A percentile compares a stretch with the other conserved stretches of the same genome.
Evolutionary conservation across 2,113 vertebrate genomes (phyloP).

Genomic region (Dipodomys merriami): DNA sequence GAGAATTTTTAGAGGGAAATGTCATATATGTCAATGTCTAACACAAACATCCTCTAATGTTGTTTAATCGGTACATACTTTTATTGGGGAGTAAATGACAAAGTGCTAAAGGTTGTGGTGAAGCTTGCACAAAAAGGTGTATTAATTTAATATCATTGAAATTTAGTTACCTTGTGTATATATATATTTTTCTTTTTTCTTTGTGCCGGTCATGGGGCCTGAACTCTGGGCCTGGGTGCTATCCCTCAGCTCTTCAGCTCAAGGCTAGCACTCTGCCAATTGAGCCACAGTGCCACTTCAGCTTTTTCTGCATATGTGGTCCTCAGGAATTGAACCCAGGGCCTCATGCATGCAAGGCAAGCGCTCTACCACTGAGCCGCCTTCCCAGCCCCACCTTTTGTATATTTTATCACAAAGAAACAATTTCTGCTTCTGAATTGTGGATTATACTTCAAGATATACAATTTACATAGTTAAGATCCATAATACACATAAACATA

Average conservation of each 20-base stretch:
- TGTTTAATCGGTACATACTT: background rate
- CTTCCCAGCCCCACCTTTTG: background rate
- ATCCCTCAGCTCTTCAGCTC: no score
- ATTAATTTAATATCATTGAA: background rate
- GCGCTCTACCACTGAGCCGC: no score
- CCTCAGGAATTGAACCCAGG: no score
- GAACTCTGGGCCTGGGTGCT: no score
- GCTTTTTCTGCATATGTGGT: no score
- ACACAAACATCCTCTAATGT: background rate
- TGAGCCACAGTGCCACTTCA: no score
- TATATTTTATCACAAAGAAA: background rate
- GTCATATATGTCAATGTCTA: background rate
- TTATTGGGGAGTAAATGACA: background rate
- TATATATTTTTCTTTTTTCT: no score
- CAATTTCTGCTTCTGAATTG: background rate
- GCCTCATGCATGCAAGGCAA: no score
- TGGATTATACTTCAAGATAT: slow-evolving; percentile 28
- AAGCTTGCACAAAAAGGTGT: background rate
- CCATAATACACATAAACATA: background rate
- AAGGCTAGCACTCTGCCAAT: no score
- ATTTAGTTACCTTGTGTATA: background rate
- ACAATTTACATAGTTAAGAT: background rate
- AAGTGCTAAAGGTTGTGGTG: background rate
- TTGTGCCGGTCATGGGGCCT: no score
- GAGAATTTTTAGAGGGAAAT: background rate